Percentiles rank a stretch among this genome's conserved stretches.
These are phyloP conservation scores for Trididemnum miniatum DNA, from an alignment of 23 tunicate species.

Conservation along the genomic window DNA sequence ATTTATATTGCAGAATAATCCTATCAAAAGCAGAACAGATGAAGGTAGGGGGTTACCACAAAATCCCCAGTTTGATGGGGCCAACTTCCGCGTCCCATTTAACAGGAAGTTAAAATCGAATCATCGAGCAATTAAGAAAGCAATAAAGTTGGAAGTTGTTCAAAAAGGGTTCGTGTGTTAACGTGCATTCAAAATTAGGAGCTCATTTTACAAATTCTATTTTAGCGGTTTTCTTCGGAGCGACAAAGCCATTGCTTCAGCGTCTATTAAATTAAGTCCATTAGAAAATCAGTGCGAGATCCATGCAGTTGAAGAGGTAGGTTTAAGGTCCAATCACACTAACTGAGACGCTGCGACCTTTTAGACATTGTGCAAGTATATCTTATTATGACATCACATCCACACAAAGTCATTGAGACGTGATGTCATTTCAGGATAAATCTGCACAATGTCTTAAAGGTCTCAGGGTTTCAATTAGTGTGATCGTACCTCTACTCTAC, in stretches of 20 bases:
- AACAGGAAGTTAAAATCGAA: constrained; percentile 55
- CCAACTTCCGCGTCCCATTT: constrained; percentile 72
- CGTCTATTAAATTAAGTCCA: constrained; percentile 52
- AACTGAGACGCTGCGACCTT: too few relatives aligned
- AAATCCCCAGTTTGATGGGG: constrained; percentile 40
- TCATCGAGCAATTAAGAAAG: constrained; percentile 78
- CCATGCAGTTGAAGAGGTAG: constrained; percentile 81
- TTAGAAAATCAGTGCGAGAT: constrained; percentile 73
- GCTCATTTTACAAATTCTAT: neutral
- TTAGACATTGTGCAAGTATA: too few relatives aligned
- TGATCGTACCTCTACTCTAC: too few relatives aligned
- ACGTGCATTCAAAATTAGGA: neutral
- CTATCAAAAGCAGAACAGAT: constrained; percentile 78
- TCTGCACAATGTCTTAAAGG: too few relatives aligned
- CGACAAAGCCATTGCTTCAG: constrained; percentile 68
- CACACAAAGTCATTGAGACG: too few relatives aligned
- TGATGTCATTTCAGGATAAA: neutral
- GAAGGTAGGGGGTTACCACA: constrained; percentile 27
- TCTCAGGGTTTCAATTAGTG: too few relatives aligned
- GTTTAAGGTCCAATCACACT: too few relatives aligned
- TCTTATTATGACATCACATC: too few relatives aligned
- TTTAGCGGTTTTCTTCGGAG: constrained; percentile 84
- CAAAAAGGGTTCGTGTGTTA: constrained; percentile 71
- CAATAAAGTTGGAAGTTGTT: constrained; percentile 63
- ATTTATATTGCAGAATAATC: constrained; percentile 57